Percentiles rank a stretch among this genome's conserved stretches.
phyloP scores from a whole-genome alignment of 2,113 vertebrate species.

The Rhabdornis inornatus region DNA sequence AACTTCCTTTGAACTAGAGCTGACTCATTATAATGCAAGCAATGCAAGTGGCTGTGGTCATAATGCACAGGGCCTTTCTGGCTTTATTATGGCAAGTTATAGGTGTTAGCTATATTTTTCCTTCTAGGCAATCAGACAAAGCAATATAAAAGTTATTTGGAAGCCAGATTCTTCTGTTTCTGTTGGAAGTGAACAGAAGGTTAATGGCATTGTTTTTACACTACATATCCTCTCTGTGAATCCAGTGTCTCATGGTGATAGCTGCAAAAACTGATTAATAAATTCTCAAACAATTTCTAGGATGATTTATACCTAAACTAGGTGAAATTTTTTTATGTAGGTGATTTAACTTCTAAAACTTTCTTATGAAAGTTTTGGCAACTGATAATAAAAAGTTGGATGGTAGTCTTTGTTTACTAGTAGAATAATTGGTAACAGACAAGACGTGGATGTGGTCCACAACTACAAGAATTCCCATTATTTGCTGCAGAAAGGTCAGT shows the following conservation, averaged over 20 bases:
- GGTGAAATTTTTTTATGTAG: neutral
- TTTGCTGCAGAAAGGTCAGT: neutral
- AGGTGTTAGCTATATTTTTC: neutral
- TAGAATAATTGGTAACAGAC: neutral
- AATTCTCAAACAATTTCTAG: neutral
- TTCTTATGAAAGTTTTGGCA: neutral
- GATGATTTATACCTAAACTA: neutral
- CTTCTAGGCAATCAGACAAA: neutral
- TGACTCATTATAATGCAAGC: neutral
- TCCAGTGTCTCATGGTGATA: neutral
- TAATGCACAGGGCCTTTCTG: neutral
- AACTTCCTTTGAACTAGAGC: neutral
- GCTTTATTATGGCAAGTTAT: neutral
- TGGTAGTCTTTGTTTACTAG: neutral
- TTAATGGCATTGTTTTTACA: neutral
- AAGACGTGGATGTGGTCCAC: neutral
- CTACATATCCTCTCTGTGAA: neutral
- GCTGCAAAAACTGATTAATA: neutral
- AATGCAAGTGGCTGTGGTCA: neutral
- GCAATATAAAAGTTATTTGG: neutral
- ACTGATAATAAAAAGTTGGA: neutral
- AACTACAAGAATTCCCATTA: neutral
- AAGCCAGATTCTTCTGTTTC: neutral
- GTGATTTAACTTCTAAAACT: neutral
- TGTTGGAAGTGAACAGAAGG: neutral